Base-by-base conservation (phyloP, 30 jellyfish, hydroid and myxozoan species). In the Catostylus mosaicus region DNA sequence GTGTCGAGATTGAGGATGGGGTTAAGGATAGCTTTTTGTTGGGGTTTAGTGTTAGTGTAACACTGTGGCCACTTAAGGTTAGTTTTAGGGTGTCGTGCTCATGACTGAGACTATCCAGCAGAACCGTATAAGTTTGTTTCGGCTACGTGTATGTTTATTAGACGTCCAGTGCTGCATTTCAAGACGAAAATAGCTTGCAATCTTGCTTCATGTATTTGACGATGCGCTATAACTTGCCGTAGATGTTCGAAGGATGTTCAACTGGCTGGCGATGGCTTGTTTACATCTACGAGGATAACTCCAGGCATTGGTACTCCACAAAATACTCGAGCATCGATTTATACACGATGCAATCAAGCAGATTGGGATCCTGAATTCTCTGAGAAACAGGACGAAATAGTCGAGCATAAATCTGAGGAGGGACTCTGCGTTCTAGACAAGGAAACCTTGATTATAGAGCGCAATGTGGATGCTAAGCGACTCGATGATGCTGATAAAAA, bases 281-380 rank as follows among this genome's bases (percentile, higher is more conserved):
- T 70, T n/a, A 57, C 32, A 34, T 37, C 57, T 24, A 38, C 29
- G 54, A 45, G 30, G 47, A 45, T n/a, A 59, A 37, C 64, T 5
- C 68, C 47, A 23, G 50, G 50, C 76, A 11, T 77, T 36, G 75
- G 22, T 10, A 70, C 92, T 19, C 92, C 92, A 37, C 82, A 70
- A 60, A 82, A 82, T 32, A 82, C 92, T 27, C 85, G 78, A 27
- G 80, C 80, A 32, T 82, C 86, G 7, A 30, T 54, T 1, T 50
- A 43, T 36, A 56, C 88, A 43, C 45, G 54, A 20, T 47, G 51
- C 4, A 57, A 56, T 0, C 71, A 23, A 9, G 75, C 27, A 57
- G 63, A 37, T 34, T 47, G 62, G 45, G 30, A 54, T 0, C 46
- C 78, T 0, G 68, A 62, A 6, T 19, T 1, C 32, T 62, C 77